phyloP scores from a whole-genome alignment of 2,888 invertebrate species.

The Slavum lentiscoides region DNA sequence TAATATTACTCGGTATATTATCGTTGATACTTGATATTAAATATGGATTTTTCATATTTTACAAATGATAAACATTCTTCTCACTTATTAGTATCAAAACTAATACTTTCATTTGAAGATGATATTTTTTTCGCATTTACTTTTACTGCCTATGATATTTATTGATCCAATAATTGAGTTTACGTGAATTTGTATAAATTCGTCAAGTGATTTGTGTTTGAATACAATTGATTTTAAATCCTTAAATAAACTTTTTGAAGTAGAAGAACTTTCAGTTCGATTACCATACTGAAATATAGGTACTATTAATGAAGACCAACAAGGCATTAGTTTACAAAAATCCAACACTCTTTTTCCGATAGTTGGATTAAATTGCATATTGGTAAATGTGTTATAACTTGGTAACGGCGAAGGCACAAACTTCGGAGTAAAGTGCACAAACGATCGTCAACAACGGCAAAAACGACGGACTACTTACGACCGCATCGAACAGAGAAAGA shows the following conservation, averaged over 20 bases:
- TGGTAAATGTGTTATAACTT: no score
- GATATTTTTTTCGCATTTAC: neutral
- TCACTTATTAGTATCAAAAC: neutral
- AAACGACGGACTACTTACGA: no score
- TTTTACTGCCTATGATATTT: constrained; percentile 7
- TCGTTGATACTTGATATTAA: no score
- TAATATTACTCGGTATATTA: no score
- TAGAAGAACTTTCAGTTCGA: constrained; percentile 13
- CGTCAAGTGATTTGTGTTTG: neutral
- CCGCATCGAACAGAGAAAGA: no score
- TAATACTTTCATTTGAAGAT: neutral
- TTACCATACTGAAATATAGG: constrained; percentile 31
- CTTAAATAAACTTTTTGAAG: constrained; percentile 32
- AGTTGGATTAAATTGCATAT: constrained; percentile 8
- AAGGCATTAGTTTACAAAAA: constrained; percentile 28
- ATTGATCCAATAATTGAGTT: constrained; percentile 2
- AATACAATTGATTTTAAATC: constrained; percentile 9
- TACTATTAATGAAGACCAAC: constrained; percentile 34
- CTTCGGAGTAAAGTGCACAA: no score
- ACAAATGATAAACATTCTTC: neutral
- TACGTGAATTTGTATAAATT: neutral
- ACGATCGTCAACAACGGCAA: no score
- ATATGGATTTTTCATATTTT: no score
- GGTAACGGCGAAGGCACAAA: no score
- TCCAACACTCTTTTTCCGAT: constrained; percentile 18